Evolutionary conservation across 2,113 vertebrate genomes (phyloP).

Genomic region (Paradoxurus hermaphroditus): DNA sequence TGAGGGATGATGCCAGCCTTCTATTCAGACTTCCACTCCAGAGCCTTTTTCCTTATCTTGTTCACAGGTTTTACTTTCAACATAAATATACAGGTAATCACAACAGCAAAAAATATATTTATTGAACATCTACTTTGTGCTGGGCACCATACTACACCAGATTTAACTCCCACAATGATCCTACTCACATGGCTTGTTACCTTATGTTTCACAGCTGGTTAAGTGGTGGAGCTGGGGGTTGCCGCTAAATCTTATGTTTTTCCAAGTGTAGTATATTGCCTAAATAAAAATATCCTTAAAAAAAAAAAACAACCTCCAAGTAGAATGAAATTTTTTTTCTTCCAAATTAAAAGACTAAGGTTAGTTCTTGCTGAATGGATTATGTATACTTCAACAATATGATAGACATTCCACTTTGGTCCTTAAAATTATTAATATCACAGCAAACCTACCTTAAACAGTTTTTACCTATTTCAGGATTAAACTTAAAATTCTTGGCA

Average conservation of each 20-base stretch:
- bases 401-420: not conserved
- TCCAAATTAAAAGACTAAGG: not conserved
- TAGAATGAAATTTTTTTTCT: not conserved
- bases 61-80: not conserved
- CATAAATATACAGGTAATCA: not conserved
- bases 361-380: not conserved
- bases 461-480: not conserved
- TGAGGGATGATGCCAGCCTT: not conserved
- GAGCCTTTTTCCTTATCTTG: not conserved
- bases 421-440: not conserved
- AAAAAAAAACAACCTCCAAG: not conserved
- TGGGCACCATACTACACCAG: not conserved
- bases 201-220: not conserved
- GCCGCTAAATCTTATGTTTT: not conserved
- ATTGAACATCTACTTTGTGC: not conserved
- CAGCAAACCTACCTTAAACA: not conserved
- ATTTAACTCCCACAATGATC: not conserved
- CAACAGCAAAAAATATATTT: not conserved
- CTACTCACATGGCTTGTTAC: not conserved
- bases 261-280: not conserved
- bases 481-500: not conserved
- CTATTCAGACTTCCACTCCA: not conserved
- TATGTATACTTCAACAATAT: not conserved
- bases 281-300: not conserved
- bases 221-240: not conserved